Conservation (phyloP, 2,113 vertebrate species). For the Xiphophorus hellerii region DNA sequence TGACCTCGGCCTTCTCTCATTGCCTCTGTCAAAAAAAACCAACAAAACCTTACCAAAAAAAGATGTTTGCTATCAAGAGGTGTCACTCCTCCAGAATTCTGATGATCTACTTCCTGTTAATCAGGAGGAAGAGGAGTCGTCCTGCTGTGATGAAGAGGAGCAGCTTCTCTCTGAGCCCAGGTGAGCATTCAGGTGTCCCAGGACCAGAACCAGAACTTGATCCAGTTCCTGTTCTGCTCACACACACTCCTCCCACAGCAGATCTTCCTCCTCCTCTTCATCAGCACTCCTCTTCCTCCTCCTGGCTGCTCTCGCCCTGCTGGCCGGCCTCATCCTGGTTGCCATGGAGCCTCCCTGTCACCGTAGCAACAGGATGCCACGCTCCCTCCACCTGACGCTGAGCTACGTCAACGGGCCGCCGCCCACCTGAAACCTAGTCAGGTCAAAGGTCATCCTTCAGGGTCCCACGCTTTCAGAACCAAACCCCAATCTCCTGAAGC, state of each 20-base stretch:
- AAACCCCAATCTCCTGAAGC: background rate
- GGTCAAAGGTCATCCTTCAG: background rate
- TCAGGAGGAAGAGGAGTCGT: constrained; percentile 30
- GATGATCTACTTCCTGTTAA: background rate
- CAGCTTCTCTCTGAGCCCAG: constrained; percentile 11
- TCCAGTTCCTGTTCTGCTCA: constrained; percentile 5
- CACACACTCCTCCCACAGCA: constrained; percentile 2
- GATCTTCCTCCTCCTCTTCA: constrained; percentile 1
- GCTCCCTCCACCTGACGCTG: constrained; percentile 77
- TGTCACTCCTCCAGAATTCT: background rate
- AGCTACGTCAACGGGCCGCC: constrained; percentile 85
- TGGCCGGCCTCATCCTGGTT: constrained; percentile 40
- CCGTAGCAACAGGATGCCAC: constrained; percentile 46
- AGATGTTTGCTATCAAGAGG: background rate
- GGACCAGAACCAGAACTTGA: background rate
- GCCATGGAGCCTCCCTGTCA: constrained; percentile 53
- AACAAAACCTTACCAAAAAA: no score
- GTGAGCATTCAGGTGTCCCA: constrained; percentile 47
- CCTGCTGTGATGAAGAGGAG: constrained; percentile 7
- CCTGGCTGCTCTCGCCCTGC: constrained; percentile 68
- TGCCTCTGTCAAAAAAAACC: no score
- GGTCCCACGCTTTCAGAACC: background rate
- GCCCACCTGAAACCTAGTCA: constrained; percentile 73
- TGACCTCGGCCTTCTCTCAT: no score
- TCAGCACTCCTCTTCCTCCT: constrained; percentile 58